A percentile compares a stretch with the other conserved stretches of the same genome.
Evolutionary conservation across 2,888 invertebrate genomes (phyloP).

Genomic region (Lymantria monacha): DNA sequence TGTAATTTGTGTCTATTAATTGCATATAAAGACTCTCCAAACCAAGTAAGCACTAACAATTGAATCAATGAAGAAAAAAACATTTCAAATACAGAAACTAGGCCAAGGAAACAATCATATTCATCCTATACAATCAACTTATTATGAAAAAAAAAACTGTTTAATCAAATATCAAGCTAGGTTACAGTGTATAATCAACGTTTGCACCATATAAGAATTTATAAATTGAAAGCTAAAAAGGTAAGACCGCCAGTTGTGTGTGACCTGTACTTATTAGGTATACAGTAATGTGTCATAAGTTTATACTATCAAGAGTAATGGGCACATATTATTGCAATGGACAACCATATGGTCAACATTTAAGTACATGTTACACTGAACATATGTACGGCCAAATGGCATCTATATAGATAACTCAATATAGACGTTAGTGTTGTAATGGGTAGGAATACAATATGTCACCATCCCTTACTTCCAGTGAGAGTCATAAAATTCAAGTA

Average conservation of each 20-base stretch:
- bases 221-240: slow-evolving; percentile 42
- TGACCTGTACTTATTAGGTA: slow-evolving; percentile 41
- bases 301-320: slow-evolving; percentile 28
- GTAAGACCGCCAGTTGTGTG: slow-evolving; percentile 25
- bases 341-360: slow-evolving; percentile 27
- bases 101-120: slow-evolving; percentile 9
- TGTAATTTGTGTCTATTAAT: too few relatives aligned
- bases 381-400: slow-evolving; percentile 16
- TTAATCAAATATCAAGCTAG: slow-evolving; percentile 18
- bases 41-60: too few relatives aligned
- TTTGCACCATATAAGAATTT: slow-evolving; percentile 42
- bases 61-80: slow-evolving; percentile 1
- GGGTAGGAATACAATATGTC: too few relatives aligned
- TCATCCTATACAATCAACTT: slow-evolving; percentile 12
- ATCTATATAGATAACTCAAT: too few relatives aligned
- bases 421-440: too few relatives aligned
- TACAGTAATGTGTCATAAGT: slow-evolving; percentile 31
- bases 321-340: slow-evolving; percentile 13
- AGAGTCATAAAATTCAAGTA: too few relatives aligned
- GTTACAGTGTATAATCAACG: slow-evolving; percentile 34
- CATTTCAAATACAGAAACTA: slow-evolving; percentile 3
- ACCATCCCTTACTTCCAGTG: too few relatives aligned
- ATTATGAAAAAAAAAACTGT: slow-evolving; percentile 33
- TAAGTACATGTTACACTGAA: slow-evolving; percentile 7
- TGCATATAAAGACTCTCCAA: too few relatives aligned